Conservation (phyloP, 2,888 invertebrate species). For the Dilophus febrilis region DNA sequence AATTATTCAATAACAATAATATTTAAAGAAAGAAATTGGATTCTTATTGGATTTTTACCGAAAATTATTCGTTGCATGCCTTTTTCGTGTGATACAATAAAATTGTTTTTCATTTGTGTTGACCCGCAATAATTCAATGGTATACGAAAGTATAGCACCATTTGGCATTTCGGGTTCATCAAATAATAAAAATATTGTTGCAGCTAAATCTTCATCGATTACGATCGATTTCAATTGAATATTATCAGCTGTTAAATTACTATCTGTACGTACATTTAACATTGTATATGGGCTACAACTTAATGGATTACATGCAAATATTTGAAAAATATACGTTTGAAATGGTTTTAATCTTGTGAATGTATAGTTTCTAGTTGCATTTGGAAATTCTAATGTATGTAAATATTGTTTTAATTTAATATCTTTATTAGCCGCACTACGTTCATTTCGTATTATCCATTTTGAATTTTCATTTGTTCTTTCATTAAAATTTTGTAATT, state of each 20-base stretch:
- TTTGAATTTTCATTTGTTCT: no score
- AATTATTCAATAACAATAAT: neutral
- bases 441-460: no score
- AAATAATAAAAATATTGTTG: constrained; percentile 32
- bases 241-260: constrained; percentile 27
- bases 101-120: neutral
- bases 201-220: constrained; percentile 5
- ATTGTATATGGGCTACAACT: constrained; percentile 33
- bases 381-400: no score
- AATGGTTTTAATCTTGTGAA: constrained; percentile 36
- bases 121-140: constrained; percentile 25
- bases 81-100: constrained; percentile 32
- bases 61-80: constrained; percentile 16
- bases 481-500: no score
- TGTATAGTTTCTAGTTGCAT: constrained; percentile 1
- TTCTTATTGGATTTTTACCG: constrained; percentile 8
- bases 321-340: constrained; percentile 38
- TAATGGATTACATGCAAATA: constrained; percentile 40
- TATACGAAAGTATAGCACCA: constrained; percentile 44
- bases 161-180: constrained; percentile 43
- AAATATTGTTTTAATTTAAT: no score
- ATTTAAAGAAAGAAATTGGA: neutral
- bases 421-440: no score
- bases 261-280: constrained; percentile 32
- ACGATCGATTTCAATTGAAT: constrained; percentile 21